Evolutionary conservation across 2,113 vertebrate genomes (phyloP).

Genomic region (Capricornis sumatraensis): DNA sequence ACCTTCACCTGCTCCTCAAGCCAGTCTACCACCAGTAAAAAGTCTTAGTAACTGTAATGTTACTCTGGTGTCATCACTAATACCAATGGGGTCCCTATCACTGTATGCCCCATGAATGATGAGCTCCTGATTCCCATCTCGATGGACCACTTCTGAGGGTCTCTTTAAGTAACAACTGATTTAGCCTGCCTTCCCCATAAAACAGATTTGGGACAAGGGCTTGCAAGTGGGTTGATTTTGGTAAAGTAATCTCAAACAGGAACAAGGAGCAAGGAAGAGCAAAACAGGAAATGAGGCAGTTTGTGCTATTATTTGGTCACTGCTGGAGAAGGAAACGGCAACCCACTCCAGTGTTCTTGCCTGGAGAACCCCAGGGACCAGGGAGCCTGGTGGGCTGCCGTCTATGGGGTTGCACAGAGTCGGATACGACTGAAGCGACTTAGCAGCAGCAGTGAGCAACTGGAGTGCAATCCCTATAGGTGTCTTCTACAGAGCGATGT

Average conservation of each 20-base stretch:
- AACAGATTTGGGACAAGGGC: neutral
- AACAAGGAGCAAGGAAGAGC: neutral
- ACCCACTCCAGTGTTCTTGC: too few relatives aligned
- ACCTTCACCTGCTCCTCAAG: neutral
- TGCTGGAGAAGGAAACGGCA: neutral
- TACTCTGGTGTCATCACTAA: neutral
- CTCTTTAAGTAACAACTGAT: neutral
- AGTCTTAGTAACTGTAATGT: neutral
- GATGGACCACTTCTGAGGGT: neutral
- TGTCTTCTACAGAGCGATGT: neutral
- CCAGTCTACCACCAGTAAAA: neutral
- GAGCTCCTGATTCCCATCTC: neutral
- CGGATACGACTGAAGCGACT: too few relatives aligned
- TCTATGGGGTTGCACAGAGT: accelerated
- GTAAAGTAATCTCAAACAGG: neutral
- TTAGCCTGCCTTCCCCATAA: neutral
- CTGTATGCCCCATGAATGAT: neutral
- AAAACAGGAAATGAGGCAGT: neutral
- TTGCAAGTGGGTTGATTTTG: neutral
- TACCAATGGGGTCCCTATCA: neutral
- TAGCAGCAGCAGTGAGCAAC: neutral
- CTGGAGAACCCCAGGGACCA: too few relatives aligned
- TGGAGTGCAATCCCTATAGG: neutral
- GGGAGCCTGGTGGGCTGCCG: too few relatives aligned
- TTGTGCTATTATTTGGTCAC: neutral